phyloP scores from a whole-genome alignment of 1,140 invertebrate genomes.

The Whitmania pigra region DNA sequence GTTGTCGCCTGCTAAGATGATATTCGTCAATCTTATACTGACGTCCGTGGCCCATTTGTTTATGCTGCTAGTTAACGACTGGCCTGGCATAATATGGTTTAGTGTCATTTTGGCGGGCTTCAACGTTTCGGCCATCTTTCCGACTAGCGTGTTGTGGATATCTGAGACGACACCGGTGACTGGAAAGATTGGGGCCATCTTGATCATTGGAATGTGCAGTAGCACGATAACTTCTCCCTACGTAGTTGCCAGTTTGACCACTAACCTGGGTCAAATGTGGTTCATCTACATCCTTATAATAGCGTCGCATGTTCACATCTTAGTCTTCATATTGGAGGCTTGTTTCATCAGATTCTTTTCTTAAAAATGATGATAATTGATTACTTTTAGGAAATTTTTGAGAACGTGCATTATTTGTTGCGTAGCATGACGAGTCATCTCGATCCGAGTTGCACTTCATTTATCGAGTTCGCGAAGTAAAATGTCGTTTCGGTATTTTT shows the following conservation, averaged over 20 bases:
- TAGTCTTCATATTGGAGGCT: not conserved
- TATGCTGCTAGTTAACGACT: not conserved
- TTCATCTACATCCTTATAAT: slow-evolving; percentile 7
- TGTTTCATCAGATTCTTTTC: not conserved
- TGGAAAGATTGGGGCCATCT: not conserved
- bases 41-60: not conserved
- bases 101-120: slow-evolving; percentile 7
- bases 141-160: slow-evolving; percentile 8
- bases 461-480: too few relatives aligned
- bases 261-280: not conserved
- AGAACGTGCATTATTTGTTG: too few relatives aligned
- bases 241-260: not conserved
- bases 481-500: too few relatives aligned
- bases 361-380: too few relatives aligned
- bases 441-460: too few relatives aligned
- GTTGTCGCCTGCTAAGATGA: slow-evolving; percentile 2
- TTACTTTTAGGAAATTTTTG: too few relatives aligned
- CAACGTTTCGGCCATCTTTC: slow-evolving; percentile 1
- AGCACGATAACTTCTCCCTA: not conserved
- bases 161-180: slow-evolving; percentile 12
- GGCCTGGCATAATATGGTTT: not conserved
- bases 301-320: not conserved
- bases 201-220: not conserved
- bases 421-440: too few relatives aligned
- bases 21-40: not conserved